Percentiles rank a stretch among this genome's conserved stretches.
These are phyloP conservation scores for Papilio aristodemus DNA, from an alignment of 1,140 invertebrate genomes.

Conservation along the genomic window DNA sequence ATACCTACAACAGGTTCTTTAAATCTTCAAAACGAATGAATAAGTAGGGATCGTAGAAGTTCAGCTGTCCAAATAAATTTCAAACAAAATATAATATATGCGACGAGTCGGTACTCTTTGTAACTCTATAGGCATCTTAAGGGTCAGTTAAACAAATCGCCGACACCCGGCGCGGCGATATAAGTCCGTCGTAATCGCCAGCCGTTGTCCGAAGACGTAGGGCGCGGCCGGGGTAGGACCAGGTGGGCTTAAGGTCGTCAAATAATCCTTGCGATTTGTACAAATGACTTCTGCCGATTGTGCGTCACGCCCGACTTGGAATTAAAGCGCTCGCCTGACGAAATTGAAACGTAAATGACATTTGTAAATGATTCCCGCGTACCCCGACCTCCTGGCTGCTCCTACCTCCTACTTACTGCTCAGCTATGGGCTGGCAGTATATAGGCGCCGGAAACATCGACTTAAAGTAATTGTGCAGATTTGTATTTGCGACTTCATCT, in stretches of 20 bases:
- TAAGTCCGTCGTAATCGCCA: constrained; percentile 48
- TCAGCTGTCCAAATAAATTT: too few relatives aligned
- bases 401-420: not conserved
- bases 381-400: too few relatives aligned
- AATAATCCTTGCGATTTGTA: constrained; percentile 12
- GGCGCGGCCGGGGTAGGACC: constrained; percentile 30
- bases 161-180: constrained; percentile 47
- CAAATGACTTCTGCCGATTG: constrained; percentile 8
- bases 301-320: not conserved
- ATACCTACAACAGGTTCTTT: too few relatives aligned
- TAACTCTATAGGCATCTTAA: constrained; percentile 35
- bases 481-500: not conserved
- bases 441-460: too few relatives aligned
- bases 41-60: too few relatives aligned
- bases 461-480: too few relatives aligned
- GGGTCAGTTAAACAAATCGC: constrained; percentile 55
- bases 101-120: not conserved
- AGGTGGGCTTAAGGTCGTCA: constrained; percentile 34
- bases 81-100: too few relatives aligned
- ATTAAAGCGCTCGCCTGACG: not conserved
- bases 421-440: too few relatives aligned
- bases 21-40: too few relatives aligned
- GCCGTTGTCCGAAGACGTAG: constrained; percentile 43
- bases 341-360: not conserved
- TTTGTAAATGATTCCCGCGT: constrained; percentile 16